Conservation (phyloP, 1,140 invertebrate genomes). For the Drosophila erecta region DNA sequence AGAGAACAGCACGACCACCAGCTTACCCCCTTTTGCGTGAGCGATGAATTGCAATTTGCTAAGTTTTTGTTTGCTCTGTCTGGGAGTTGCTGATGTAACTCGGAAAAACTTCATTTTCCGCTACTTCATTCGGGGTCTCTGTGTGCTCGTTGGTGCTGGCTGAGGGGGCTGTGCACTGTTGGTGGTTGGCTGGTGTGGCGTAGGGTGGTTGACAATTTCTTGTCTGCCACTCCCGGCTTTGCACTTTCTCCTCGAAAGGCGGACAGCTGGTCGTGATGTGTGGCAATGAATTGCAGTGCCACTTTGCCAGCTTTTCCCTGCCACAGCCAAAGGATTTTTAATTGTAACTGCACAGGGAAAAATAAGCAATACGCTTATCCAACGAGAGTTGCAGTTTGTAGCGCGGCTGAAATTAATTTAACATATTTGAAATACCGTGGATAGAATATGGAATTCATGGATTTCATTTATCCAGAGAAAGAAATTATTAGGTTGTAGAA, state of each 20-base stretch:
- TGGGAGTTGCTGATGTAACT: conserved; percentile 41
- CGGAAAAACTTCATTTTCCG: conserved; percentile 78
- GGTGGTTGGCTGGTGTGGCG: neutral
- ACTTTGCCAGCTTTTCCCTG: conserved; percentile 17
- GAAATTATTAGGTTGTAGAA: neutral
- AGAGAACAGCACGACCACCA: neutral
- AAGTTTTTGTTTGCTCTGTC: conserved; percentile 72
- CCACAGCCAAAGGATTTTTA: conserved; percentile 58
- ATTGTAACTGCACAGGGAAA: conserved; percentile 36
- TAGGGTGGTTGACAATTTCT: conserved; percentile 55
- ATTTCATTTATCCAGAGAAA: no score
- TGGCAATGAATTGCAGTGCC: conserved; percentile 8
- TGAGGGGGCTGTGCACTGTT: neutral
- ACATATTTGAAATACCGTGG: no score
- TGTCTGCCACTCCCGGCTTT: conserved; percentile 33
- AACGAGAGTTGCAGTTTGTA: neutral
- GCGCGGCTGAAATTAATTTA: no score
- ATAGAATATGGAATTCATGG: no score
- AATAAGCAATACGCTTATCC: neutral
- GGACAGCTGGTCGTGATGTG: conserved; percentile 13
- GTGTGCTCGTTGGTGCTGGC: conserved; percentile 14
- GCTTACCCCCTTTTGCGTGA: conserved; percentile 27
- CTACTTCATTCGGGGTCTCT: conserved; percentile 66
- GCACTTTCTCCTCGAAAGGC: conserved; percentile 17
- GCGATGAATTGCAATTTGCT: conserved; percentile 78